Conservation (phyloP, 1,140 invertebrate species). For the Drosophila albomicans region DNA sequence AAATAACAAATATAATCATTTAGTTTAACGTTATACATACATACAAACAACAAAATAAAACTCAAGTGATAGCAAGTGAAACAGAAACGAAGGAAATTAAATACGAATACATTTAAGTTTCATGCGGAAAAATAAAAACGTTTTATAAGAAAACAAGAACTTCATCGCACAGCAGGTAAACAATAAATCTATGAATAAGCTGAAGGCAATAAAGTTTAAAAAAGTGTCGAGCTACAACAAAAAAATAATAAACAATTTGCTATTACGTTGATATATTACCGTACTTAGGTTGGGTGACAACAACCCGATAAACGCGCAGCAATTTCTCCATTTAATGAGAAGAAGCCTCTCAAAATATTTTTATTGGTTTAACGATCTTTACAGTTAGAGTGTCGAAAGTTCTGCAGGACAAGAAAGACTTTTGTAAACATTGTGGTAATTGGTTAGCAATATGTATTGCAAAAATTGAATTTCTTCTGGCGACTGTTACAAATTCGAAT, state of each 20-base stretch:
- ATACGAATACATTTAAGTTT: slow-evolving; percentile 4
- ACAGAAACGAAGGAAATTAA: neutral
- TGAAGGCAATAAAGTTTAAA: slow-evolving; percentile 5
- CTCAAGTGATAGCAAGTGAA: slow-evolving; percentile 11
- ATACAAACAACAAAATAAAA: neutral
- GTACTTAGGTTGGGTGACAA: no score
- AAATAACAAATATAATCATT: slow-evolving; percentile 8
- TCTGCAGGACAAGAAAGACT: no score
- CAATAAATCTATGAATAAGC: neutral
- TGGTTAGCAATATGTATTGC: no score
- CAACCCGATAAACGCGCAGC: neutral
- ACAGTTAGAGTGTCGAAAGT: no score
- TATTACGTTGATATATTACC: no score
- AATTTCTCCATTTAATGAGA: neutral
- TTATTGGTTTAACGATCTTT: no score
- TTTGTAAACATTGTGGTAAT: no score
- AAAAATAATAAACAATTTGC: neutral
- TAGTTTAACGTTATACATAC: neutral
- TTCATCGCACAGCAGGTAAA: slow-evolving; percentile 31
- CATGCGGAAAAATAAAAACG: slow-evolving; percentile 2
- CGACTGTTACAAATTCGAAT: neutral
- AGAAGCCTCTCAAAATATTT: no score
- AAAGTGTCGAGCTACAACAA: neutral
- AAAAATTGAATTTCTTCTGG: neutral
- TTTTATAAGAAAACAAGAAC: slow-evolving; percentile 18